Base-by-base conservation (phyloP, 2,113 vertebrate species). In the Chascanopsetta lugubris region DNA sequence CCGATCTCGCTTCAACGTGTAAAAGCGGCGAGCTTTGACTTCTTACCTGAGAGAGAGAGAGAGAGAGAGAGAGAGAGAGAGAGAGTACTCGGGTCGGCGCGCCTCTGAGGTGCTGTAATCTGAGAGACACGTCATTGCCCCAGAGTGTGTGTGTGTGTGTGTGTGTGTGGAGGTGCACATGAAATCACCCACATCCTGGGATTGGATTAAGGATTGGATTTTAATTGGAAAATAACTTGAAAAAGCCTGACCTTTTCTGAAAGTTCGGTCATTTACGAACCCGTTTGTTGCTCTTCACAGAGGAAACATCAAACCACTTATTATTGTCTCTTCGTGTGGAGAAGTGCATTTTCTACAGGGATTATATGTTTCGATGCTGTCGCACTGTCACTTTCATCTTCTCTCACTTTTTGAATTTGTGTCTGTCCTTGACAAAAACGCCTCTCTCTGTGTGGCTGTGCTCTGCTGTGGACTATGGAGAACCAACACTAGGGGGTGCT, bases 401-500 rank as follows among this genome's bases (percentile, higher is more conserved):
- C n/a, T n/a, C n/a, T n/a, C n/a, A n/a, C n/a, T n/a, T n/a, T n/a
- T n/a, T n/a, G n/a, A n/a, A 21, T 27, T 36, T 8, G 5, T 17
- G 46, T 53, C 34, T 27, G 15, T 1, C 1, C 6, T 3, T 32
- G 29, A 24, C 21, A 58, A 46, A 56, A 58, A 38, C 13, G 24
- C 2, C 10, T 53, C 72, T 57, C 27, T 34, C 3, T 32, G 5
- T 36, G 21, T 42, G 42, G 1, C 29, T 40, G 12, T 77, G 6
- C 11, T 18, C 11, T 7, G 25, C 5, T 46, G 51, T 71, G 65
- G 58, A 69, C 75, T 80, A 71, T 70, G 11, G 8, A 24, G 38
- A 77, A 56, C 1, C 46, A 51, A 72, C 89, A 90, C 88, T 83
- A 93, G 91, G 89, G 88, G 90, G 92, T 78, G 88, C 85, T 91